phyloP scores from a whole-genome alignment of 2,888 invertebrate species.

The Scaptodrosophila latifasciaeformis region DNA sequence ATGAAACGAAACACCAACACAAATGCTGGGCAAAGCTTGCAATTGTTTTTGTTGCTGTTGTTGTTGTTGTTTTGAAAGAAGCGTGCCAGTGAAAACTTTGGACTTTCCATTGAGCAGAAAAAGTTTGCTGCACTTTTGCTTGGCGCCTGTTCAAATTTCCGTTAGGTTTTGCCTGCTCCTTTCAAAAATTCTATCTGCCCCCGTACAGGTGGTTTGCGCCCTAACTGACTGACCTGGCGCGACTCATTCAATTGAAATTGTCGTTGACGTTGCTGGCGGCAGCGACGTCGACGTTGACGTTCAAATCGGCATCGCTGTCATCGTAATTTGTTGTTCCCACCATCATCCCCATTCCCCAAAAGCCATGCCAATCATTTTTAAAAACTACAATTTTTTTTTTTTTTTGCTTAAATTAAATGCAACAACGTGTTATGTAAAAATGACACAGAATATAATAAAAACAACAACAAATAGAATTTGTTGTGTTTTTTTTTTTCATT shows the following conservation, averaged over 20 bases:
- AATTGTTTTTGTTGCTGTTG: not conserved
- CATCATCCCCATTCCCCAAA: conserved; percentile 34
- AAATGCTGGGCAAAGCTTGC: not conserved
- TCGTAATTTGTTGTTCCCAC: too few species aligned
- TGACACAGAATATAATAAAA: conserved; percentile 7
- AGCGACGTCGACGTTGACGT: not conserved
- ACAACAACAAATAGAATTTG: conserved; percentile 16
- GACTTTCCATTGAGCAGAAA: not conserved
- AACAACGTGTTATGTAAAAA: conserved; percentile 56
- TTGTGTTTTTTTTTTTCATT: not conserved
- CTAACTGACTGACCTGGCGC: too few species aligned
- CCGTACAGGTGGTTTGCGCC: conserved; percentile 39
- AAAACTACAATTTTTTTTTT: conserved; percentile 43
- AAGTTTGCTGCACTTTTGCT: conserved; percentile 25
- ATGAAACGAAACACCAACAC: conserved; percentile 6
- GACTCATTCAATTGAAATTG: conserved; percentile 15
- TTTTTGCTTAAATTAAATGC: conserved; percentile 52
- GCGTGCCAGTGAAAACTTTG: too few species aligned
- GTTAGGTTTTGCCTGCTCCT: too few species aligned
- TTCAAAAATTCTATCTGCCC: too few species aligned
- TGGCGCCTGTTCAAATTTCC: conserved; percentile 52
- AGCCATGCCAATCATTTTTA: too few species aligned
- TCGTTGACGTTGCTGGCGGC: conserved; percentile 8
- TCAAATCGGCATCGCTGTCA: too few species aligned
- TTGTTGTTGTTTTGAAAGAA: conserved; percentile 30